Conservation (phyloP, 2,797 vertebrate species). For the Chromis chromis region DNA sequence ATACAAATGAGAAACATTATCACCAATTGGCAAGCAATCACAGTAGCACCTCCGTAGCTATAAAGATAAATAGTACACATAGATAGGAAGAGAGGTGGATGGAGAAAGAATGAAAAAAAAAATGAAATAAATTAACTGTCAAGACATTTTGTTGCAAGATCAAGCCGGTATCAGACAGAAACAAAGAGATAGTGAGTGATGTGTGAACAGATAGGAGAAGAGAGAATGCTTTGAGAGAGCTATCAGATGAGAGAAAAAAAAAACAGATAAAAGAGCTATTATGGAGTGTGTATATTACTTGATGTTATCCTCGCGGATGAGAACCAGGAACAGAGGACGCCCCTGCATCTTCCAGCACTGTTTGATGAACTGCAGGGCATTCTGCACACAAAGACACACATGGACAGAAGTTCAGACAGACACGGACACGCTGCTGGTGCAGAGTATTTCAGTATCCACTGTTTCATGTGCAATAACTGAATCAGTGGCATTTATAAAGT, state of each 20-base stretch:
- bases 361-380: slow-evolving; percentile 97
- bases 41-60: slow-evolving; percentile 48
- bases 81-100: background rate
- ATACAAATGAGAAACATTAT: slow-evolving; percentile 78
- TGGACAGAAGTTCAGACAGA: slow-evolving; percentile 12
- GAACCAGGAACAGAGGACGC: slow-evolving; percentile 94
- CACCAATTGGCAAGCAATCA: slow-evolving; percentile 61
- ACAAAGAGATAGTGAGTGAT: slow-evolving; percentile 30
- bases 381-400: slow-evolving; percentile 82
- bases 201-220: slow-evolving; percentile 18
- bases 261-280: slow-evolving; percentile 31
- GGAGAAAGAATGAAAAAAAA: slow-evolving; percentile 17
- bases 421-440: background rate
- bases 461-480: slow-evolving; percentile 23
- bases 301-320: slow-evolving; percentile 98
- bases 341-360: slow-evolving; percentile 99
- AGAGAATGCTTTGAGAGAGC: slow-evolving; percentile 21
- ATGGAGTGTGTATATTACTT: slow-evolving; percentile 83
- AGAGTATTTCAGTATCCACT: slow-evolving; percentile 1
- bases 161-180: slow-evolving; percentile 15
- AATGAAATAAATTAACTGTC: slow-evolving; percentile 16
- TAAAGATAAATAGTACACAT: slow-evolving; percentile 46
- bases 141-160: slow-evolving; percentile 20
- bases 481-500: slow-evolving; percentile 2
- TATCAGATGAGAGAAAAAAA: slow-evolving; percentile 29